Percentiles rank a stretch among this genome's conserved stretches.
These are phyloP conservation scores for Tyrannus savana DNA, from an alignment of 2,113 vertebrate species.

Conservation along the genomic window DNA sequence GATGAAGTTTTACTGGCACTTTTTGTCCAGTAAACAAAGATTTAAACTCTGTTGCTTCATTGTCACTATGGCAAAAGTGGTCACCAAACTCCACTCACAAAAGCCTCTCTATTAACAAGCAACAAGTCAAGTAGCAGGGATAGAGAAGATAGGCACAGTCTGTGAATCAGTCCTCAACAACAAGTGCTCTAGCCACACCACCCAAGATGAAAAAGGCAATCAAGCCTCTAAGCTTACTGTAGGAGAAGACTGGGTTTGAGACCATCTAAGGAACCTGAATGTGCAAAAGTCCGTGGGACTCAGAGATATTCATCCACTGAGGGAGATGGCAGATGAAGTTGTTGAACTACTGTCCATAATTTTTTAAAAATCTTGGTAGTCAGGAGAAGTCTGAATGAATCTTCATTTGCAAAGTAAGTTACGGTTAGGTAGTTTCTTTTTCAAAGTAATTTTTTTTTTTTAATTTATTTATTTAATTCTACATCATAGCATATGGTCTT, in stretches of 20 bases:
- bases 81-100: background rate
- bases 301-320: background rate
- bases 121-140: background rate
- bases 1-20: background rate
- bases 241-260: background rate
- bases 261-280: background rate
- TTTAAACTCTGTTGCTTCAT: background rate
- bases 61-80: background rate
- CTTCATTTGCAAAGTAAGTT: background rate
- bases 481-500: background rate
- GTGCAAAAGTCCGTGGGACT: background rate
- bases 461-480: background rate
- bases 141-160: background rate
- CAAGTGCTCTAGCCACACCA: background rate
- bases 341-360: accelerated
- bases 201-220: background rate
- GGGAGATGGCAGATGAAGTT: background rate
- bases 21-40: background rate
- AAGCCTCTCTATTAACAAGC: background rate
- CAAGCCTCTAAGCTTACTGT: background rate
- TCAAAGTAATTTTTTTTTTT: background rate
- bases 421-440: background rate
- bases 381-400: background rate
- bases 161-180: background rate
- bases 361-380: background rate